Base-by-base conservation (phyloP, 2,888 invertebrate genomes). In the Agonopterix subpropinquella region DNA sequence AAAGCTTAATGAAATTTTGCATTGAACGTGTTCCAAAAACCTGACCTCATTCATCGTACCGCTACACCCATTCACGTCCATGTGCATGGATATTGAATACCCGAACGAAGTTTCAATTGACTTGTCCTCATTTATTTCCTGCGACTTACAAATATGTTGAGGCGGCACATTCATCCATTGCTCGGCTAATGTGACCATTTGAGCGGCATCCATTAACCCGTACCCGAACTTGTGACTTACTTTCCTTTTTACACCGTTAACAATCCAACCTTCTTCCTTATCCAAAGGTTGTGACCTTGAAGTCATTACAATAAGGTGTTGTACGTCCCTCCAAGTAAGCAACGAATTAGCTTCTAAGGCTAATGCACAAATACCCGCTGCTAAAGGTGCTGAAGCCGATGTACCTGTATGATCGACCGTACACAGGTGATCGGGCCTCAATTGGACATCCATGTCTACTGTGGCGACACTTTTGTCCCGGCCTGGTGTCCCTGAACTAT, bases 191-290 rank as follows among this genome's bases (percentile, higher is more conserved):
- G 92, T 92, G 13, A 98, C 98, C 93, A 99, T 94, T 47, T 94
- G 95, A 36, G 94, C 95, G 11, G 97, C 98, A 84, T 99, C 98
- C 98, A 99, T 98, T 64, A 99, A 84, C n/a, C 98, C 99, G 79
- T 98, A 99, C 42, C 99, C 99, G 77, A 99, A 99, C 86, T 98
- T 97, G 82, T 98, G 97, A 70, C 96, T 97, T 52, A 98, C 96
- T 91, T 96, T 96, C 65, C 96, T 91, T 70, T 96, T 96, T 15
- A 97, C 95, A 3, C 98, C 99, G 73, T 99, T 99, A 43, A 93
- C 90, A 48, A 95, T 93, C 98, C 98, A 99, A 10, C 98, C 97
- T 48, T 92, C 91, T 80, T 98, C 97, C 77, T 96, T 96, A 66
- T 95, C 94, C 49, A 99, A 89, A 0, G 98, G 98, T 44, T 92